Base-by-base conservation (phyloP, 2,113 vertebrate genomes). In the Oplegnathus fasciatus region DNA sequence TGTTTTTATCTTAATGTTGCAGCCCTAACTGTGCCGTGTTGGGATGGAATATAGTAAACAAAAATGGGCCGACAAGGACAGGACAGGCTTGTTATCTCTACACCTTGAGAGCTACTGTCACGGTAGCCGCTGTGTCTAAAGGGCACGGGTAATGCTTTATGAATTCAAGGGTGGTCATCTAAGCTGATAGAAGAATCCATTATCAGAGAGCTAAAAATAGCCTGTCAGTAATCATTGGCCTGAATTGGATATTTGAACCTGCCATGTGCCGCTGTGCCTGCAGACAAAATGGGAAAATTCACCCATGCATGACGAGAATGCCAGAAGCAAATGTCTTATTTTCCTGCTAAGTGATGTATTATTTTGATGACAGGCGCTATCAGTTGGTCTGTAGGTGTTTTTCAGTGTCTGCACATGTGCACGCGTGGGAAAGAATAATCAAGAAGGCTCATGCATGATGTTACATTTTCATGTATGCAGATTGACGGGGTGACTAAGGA, bases 201-300 rank as follows among this genome's bases (percentile, higher is more conserved):
- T 93, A 93, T 92, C 88, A 72, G 66, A 0, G 40, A 48, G 85
- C 92, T 93, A 93, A 95, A 94, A 95, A 95, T 94, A 95, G 90
- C 60, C 64, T 54, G 37, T 37, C 84, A 48, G 86, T 78, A 86
- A 78, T 87, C 75, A 77, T 62, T 89, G 75, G 83, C 84, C 88
- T 67, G 80, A 83, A 92, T 84, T 89, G 87, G 85, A 89, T 83
- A 85, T 65, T 75, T 92, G 90, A 94, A 93, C 89, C 81, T 87
- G 88, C 52, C 18, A 40, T 60, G 70, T 79, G 81, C 68, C 26
- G 24, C 75, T 22, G 64, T 17, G 78, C 79, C 67, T 42, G 61
- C 24, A 6, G 78, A 79, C 67, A 91, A 86, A 83, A 88, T 60
- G 8, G 30, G n/a, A 87, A 89, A 84, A 85, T 81, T 90, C 89